These are phyloP conservation scores for human (Homo sapiens) DNA, from an alignment of 2,113 vertebrate species.

Conservation along the genomic window GRCh38 chrX:130049501-130050000, in stretches of 20 bases:
- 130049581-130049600: too few species aligned
- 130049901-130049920: neutral
- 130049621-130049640: too few species aligned
- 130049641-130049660: too few species aligned
- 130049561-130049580: too few species aligned
- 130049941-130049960: neutral
- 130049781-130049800: neutral
- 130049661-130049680: neutral
- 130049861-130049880: neutral
- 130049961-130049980: constrained; percentile 28
- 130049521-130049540: too few species aligned
- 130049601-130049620: too few species aligned
- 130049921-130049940: neutral
- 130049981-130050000: neutral
- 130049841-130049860: neutral
- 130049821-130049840: neutral
- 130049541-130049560: too few species aligned
- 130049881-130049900: neutral
- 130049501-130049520: too few species aligned
- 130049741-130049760: neutral
- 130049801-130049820: neutral
- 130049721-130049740: constrained; percentile 22
- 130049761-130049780: neutral
- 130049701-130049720: neutral
- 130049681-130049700: neutral